Conservation (phyloP, 2,797 vertebrate species). For the Graptemys geographica region DNA sequence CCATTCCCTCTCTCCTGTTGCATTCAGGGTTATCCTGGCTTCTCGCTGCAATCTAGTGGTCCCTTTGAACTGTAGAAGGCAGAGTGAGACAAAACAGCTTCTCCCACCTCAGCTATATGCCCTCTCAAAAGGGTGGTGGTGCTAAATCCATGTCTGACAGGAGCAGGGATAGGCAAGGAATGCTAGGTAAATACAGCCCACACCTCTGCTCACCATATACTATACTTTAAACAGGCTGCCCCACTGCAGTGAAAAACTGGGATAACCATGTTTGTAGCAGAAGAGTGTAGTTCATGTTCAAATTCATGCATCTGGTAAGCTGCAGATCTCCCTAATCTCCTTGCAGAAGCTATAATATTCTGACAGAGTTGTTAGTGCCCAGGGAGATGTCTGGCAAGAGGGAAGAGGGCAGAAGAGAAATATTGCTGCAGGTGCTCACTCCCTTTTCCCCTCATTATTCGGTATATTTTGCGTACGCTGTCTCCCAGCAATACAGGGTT, state of each 20-base stretch:
- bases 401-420: not conserved
- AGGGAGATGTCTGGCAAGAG: not conserved
- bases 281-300: too few relatives aligned
- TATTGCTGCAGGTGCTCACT: not conserved
- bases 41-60: too few relatives aligned
- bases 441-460: not conserved
- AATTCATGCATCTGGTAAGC: too few relatives aligned
- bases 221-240: not conserved
- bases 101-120: too few relatives aligned
- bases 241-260: not conserved
- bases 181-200: not conserved
- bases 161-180: not conserved
- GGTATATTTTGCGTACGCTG: not conserved
- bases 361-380: not conserved
- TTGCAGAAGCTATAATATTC: not conserved
- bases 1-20: too few relatives aligned
- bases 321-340: too few relatives aligned
- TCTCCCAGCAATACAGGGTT: not conserved
- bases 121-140: not conserved
- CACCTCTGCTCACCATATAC: not conserved
- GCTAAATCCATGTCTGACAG: not conserved
- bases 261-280: not conserved
- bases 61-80: too few relatives aligned
- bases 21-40: too few relatives aligned
- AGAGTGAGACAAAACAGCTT: too few relatives aligned